A percentile compares a stretch with the other conserved stretches of the same genome.
phyloP scores from a whole-genome alignment of 2,797 vertebrate genomes.

The Scomberomorus guttatus region DNA sequence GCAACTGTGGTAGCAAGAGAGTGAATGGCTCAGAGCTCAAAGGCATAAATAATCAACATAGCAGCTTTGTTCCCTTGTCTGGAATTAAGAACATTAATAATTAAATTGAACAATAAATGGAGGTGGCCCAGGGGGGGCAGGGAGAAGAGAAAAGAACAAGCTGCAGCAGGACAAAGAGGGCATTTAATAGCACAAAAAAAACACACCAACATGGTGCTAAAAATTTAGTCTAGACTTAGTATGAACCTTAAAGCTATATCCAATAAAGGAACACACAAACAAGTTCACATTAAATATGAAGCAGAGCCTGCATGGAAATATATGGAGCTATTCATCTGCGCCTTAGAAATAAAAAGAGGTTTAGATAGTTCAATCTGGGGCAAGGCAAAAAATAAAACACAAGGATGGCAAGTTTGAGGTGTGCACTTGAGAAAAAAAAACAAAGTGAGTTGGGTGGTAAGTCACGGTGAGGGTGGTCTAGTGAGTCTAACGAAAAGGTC shows the following conservation, averaged over 20 bases:
- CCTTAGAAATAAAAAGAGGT: constrained; percentile 30
- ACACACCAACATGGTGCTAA: not conserved
- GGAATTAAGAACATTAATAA: constrained; percentile 78
- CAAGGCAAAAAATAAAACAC: constrained; percentile 18
- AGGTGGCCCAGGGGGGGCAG: constrained; percentile 33
- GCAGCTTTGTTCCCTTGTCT: constrained; percentile 65
- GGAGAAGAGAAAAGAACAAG: constrained; percentile 29
- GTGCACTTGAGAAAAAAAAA: constrained; percentile 27
- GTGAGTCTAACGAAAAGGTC: constrained; percentile 49
- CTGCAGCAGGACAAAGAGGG: constrained; percentile 54
- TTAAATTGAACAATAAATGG: constrained; percentile 74
- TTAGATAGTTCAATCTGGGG: constrained; percentile 31
- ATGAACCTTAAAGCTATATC: constrained; percentile 30
- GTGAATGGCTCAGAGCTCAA: constrained; percentile 59
- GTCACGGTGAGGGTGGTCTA: constrained; percentile 56
- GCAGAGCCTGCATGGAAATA: constrained; percentile 2
- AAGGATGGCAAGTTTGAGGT: constrained; percentile 22
- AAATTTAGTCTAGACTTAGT: constrained; percentile 24
- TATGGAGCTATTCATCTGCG: constrained; percentile 16
- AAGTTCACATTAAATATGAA: constrained; percentile 43
- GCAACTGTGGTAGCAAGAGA: constrained; percentile 31
- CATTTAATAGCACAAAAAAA: constrained; percentile 32
- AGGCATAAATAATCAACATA: constrained; percentile 66
- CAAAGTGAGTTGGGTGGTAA: constrained; percentile 47
- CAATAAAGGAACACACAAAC: constrained; percentile 22